Evolutionary conservation across 2,888 invertebrate species (phyloP).

Genomic region (Trachelus tabidus): DNA sequence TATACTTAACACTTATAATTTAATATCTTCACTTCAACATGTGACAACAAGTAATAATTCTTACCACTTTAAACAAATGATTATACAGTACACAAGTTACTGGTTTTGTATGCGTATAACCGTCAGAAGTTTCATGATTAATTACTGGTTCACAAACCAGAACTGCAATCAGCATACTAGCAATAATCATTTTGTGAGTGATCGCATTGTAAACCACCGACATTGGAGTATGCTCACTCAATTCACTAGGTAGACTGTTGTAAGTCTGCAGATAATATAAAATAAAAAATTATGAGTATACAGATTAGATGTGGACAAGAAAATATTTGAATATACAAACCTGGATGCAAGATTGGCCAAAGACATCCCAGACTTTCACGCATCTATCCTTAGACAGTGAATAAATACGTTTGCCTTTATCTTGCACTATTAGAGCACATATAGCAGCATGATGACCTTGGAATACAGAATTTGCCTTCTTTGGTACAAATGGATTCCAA

Average conservation of each 20-base stretch:
- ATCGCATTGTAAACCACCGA: slow-evolving; percentile 75
- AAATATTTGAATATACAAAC: slow-evolving; percentile 50
- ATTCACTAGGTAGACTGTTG: slow-evolving; percentile 72
- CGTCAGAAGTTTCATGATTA: slow-evolving; percentile 77
- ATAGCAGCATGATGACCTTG: slow-evolving; percentile 80
- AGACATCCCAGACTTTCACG: slow-evolving; percentile 83
- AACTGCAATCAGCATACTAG: slow-evolving; percentile 74
- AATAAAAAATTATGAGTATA: neutral
- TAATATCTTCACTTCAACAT: neutral
- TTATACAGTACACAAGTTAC: slow-evolving; percentile 82
- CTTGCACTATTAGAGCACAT: slow-evolving; percentile 75
- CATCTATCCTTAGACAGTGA: slow-evolving; percentile 78
- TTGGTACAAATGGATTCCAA: slow-evolving; percentile 85
- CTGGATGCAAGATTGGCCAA: slow-evolving; percentile 75
- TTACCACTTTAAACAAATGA: slow-evolving; percentile 75
- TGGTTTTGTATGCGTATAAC: slow-evolving; percentile 75
- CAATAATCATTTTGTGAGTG: slow-evolving; percentile 76
- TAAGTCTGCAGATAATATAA: slow-evolving; percentile 68
- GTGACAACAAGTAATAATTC: neutral
- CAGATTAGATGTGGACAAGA: neutral
- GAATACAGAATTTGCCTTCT: slow-evolving; percentile 73
- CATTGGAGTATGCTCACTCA: slow-evolving; percentile 73
- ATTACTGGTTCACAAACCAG: slow-evolving; percentile 75
- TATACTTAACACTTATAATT: neutral
- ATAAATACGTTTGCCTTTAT: slow-evolving; percentile 74